phyloP scores from a whole-genome alignment of 2,888 invertebrate species.

The Macrosiphum euphorbiae region DNA sequence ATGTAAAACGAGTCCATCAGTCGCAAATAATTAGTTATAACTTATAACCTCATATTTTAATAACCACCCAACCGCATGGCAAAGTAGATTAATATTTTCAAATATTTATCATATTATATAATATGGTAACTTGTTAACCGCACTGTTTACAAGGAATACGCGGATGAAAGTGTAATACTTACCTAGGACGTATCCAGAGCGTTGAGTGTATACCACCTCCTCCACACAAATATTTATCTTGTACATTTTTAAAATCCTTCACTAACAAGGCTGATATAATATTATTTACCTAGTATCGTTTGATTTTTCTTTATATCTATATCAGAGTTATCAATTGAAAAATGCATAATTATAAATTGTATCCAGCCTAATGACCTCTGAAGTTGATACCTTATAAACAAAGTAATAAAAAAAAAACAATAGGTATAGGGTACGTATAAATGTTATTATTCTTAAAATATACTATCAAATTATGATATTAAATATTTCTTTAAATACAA shows the following conservation, averaged over 20 bases:
- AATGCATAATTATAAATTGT: too few species aligned
- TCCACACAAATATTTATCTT: neutral
- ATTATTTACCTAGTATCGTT: neutral
- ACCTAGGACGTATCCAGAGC: neutral
- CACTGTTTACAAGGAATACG: neutral
- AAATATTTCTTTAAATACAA: too few species aligned
- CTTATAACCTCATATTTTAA: neutral
- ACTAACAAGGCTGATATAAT: neutral
- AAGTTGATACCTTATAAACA: too few species aligned
- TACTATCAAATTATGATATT: too few species aligned
- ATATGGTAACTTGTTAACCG: neutral
- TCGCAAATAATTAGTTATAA: neutral
- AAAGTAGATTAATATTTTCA: neutral
- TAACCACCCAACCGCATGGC: neutral
- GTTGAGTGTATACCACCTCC: neutral
- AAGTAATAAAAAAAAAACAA: too few species aligned
- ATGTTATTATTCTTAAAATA: too few species aligned
- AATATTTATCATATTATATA: neutral
- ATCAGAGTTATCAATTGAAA: too few species aligned
- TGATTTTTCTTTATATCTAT: too few species aligned
- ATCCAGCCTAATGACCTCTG: too few species aligned
- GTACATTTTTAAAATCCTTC: neutral
- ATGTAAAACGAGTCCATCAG: neutral
- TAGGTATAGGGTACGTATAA: too few species aligned
- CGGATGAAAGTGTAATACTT: too few species aligned